Evolutionary conservation across 2,888 invertebrate species (phyloP).

Genomic region (Busseola fusca): DNA sequence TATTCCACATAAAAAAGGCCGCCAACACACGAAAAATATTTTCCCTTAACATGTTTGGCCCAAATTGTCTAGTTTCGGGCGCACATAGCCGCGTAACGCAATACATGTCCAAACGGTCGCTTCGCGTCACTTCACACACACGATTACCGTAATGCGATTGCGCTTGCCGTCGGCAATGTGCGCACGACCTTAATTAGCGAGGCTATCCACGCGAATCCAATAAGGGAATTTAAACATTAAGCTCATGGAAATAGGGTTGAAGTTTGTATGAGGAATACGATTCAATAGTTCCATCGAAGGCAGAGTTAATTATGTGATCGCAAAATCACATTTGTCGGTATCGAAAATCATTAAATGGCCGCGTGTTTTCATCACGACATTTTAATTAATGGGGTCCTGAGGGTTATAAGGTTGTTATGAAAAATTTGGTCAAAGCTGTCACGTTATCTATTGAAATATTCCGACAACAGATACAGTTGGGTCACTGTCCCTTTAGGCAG

Average conservation of each 20-base stretch:
- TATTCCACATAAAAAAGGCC: background rate
- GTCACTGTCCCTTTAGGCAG: background rate
- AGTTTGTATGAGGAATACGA: constrained; percentile 3
- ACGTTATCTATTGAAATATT: background rate
- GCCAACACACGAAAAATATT: background rate
- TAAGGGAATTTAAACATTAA: constrained; percentile 26
- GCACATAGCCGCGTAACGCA: constrained; percentile 42
- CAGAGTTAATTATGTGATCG: constrained; percentile 53
- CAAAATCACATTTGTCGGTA: constrained; percentile 54
- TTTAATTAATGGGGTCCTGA: constrained; percentile 16
- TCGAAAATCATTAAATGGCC: constrained; percentile 45
- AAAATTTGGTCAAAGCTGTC: background rate
- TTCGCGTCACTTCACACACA: constrained; percentile 74
- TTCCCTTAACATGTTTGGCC: constrained; percentile 15
- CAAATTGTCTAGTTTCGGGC: constrained; percentile 29
- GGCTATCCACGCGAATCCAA: constrained; percentile 21
- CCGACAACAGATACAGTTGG: background rate
- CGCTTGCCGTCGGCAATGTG: constrained; percentile 66
- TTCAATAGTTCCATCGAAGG: constrained; percentile 25
- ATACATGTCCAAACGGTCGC: constrained; percentile 51
- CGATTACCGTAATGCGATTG: constrained; percentile 76
- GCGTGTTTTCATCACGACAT: constrained; percentile 36
- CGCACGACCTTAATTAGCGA: constrained; percentile 68
- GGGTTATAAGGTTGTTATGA: constrained; percentile 6
- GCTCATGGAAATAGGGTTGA: background rate